phyloP scores from a whole-genome alignment of 2,797 vertebrate genomes.

The Hirundo rustica region DNA sequence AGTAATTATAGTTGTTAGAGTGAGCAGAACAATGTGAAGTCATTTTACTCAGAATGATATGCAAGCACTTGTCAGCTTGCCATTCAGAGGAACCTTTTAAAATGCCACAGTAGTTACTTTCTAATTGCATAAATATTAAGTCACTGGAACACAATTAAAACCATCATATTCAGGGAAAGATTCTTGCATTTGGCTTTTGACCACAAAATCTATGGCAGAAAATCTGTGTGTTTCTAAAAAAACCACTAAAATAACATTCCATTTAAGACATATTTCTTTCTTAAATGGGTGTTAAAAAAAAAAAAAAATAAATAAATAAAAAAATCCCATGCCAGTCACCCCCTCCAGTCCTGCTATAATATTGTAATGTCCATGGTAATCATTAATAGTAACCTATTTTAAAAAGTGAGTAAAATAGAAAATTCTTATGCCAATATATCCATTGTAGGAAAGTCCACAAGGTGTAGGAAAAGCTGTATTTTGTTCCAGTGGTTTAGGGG shows the following conservation, averaged over 20 bases:
- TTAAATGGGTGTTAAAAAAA: neutral
- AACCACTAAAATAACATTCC: neutral
- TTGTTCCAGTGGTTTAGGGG: neutral
- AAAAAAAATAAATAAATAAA: no score
- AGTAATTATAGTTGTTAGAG: slow-evolving; percentile 62
- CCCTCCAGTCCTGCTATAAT: neutral
- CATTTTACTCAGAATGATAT: slow-evolving; percentile 43
- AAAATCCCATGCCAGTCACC: neutral
- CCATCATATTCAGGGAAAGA: neutral
- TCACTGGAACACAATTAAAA: slow-evolving; percentile 39
- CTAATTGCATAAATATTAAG: slow-evolving; percentile 52
- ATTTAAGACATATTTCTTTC: neutral
- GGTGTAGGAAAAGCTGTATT: neutral
- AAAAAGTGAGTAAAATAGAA: neutral
- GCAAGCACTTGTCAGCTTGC: slow-evolving; percentile 60
- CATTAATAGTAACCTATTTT: neutral
- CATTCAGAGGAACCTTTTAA: slow-evolving; percentile 35
- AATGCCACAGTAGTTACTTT: slow-evolving; percentile 44
- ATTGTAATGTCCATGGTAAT: neutral
- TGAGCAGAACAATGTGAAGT: slow-evolving; percentile 45
- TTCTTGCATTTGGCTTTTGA: neutral
- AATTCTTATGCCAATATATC: neutral
- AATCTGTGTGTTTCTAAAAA: neutral
- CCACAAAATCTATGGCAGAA: neutral
- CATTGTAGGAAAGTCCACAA: neutral